Base-by-base conservation (phyloP, 2,888 invertebrate species). In the Eueremaeus valkanovi region DNA sequence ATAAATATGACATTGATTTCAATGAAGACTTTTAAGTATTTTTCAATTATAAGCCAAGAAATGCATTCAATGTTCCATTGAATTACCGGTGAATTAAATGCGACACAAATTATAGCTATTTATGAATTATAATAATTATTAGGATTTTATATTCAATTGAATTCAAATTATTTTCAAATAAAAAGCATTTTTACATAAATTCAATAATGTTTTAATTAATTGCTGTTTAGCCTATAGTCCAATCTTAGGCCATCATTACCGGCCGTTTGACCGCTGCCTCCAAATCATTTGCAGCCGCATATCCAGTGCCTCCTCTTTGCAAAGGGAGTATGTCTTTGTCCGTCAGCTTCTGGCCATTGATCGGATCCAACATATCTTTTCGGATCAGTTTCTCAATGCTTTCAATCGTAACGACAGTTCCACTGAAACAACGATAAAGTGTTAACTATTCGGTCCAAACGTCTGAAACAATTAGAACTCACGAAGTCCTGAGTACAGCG, bases 231-330 rank as follows among this genome's bases (percentile, higher is more conserved):
- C 9, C 45, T 11, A 49, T 49, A 11, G 21, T 49, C 18, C 21
- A 55, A 36, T 72, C 72, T 78, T 77, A 81, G 9, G 80, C 79
- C 78, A 79, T 79, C 79, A 81, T 80, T 1, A 80, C 79, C n/a
- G 81, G 81, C 72, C 78, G 79, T 55, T 79, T 78, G 18, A 80
- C 63, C 73, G 79, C 77, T 0, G 83, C 94, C 83, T 93, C 89
- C 75, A 97, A 85, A 51, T 89, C 86, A 83, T 96, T 96, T 36
- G 93, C 93, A 51, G 89, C 88, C 8, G 95, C 87, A 85, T 95
- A 98, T 18, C 97, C 97, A 21, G 96, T 96, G 49, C 97, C 97
- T 81, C 98, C 98, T 84, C 96, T 88, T 83, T 97, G 92, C 81
- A 99, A 84, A 6, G 88, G 87, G 82, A 99, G 96, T 36, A 99